These are phyloP conservation scores for Pogonomyrmex californicus DNA, from an alignment of 1,140 invertebrate genomes.

Conservation along the genomic window DNA sequence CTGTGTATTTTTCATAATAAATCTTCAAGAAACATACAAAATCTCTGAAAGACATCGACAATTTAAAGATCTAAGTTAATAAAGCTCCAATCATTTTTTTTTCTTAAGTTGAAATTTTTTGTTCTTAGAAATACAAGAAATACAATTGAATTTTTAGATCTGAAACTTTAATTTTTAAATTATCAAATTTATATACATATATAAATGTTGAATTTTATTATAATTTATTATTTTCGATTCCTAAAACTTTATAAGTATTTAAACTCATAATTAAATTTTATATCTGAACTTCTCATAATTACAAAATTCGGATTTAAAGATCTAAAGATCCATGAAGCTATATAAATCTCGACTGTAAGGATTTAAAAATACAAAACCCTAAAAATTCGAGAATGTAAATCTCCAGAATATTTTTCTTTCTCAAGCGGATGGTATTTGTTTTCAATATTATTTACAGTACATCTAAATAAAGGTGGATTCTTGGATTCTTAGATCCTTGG, in stretches of 20 bases:
- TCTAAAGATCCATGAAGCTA: background rate
- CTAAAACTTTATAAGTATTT: background rate
- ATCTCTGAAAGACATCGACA: background rate
- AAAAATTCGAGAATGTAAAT: conserved; percentile 42
- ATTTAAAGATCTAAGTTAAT: conserved; percentile 19
- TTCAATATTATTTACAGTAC: conserved; percentile 37
- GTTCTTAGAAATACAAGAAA: conserved; percentile 22
- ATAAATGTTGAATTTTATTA: background rate
- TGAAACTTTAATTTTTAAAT: conserved; percentile 2
- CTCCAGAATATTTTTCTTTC: conserved; percentile 4
- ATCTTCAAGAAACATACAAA: background rate
- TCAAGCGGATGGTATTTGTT: background rate
- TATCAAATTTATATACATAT: background rate
- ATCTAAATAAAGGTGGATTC: conserved; percentile 7
- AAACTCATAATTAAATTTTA: background rate
- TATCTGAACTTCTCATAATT: background rate
- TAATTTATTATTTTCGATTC: background rate
- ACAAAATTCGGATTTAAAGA: background rate
- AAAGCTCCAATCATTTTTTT: background rate
- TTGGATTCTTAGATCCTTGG: conserved; percentile 20
- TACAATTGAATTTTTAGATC: conserved; percentile 15
- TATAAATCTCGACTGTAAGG: background rate
- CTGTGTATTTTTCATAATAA: background rate
- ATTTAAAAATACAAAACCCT: conserved; percentile 50
- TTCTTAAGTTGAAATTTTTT: background rate